Conservation (phyloP, 2,888 invertebrate species). For the Noctua fimbriata region DNA sequence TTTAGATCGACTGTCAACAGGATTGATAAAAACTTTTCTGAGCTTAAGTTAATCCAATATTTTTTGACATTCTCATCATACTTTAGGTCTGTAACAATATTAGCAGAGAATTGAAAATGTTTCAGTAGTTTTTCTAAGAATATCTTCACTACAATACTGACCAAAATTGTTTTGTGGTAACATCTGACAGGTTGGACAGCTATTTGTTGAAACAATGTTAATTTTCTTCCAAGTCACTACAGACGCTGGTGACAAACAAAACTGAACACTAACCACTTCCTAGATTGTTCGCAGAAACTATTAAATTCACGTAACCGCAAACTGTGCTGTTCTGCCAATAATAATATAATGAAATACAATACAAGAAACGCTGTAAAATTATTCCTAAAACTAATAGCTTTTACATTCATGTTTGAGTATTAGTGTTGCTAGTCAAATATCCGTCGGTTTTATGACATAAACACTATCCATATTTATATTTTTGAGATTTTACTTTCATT, state of each 20-base stretch:
- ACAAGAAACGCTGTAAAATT: constrained; percentile 37
- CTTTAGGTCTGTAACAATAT: background rate
- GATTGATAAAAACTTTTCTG: background rate
- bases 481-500: too few species aligned
- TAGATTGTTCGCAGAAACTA: constrained; percentile 77
- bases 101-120: background rate
- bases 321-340: constrained; percentile 42
- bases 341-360: constrained; percentile 52
- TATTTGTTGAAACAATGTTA: constrained; percentile 21
- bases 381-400: constrained; percentile 53
- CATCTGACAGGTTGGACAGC: background rate
- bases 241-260: constrained; percentile 66
- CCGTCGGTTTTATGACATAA: background rate
- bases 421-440: background rate
- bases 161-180: background rate
- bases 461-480: background rate
- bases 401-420: constrained; percentile 5
- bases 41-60: too few species aligned
- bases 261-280: constrained; percentile 74
- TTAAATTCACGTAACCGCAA: constrained; percentile 65
- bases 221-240: constrained; percentile 54
- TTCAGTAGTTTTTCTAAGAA: background rate
- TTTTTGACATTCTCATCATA: background rate
- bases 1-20: background rate
- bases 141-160: background rate